phyloP scores from a whole-genome alignment of 1,140 invertebrate species.

The Centruroides vittatus region DNA sequence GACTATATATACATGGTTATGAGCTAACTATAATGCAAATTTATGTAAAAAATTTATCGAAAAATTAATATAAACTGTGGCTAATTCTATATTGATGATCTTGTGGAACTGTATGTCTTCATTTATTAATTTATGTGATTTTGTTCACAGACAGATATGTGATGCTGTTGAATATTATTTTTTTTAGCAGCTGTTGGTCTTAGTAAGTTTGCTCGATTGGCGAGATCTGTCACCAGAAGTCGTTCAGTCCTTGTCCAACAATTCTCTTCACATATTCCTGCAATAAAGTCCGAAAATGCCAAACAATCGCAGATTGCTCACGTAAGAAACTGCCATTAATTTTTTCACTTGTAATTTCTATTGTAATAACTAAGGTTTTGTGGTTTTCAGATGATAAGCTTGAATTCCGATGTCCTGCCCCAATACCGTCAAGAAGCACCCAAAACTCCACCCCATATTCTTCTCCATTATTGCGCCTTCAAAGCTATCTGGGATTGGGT shows the following conservation, averaged over 20 bases:
- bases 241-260: conserved; percentile 78
- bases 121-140: no score
- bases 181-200: conserved; percentile 81
- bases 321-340: conserved; percentile 43
- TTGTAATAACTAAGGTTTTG: no score
- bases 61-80: no score
- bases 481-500: conserved; percentile 99
- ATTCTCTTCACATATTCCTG: conserved; percentile 80
- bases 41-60: no score
- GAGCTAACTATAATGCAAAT: no score
- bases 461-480: conserved; percentile 95
- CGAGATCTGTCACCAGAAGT: conserved; percentile 87
- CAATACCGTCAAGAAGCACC: conserved; percentile 99
- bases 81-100: no score
- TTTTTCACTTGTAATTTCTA: no score
- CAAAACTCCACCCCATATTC: conserved; percentile 95
- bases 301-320: conserved; percentile 85
- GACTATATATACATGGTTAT: no score
- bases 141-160: no score
- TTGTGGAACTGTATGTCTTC: no score
- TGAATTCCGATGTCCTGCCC: conserved; percentile 93
- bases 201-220: conserved; percentile 95
- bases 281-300: conserved; percentile 58
- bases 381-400: conserved; percentile 73
- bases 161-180: conserved; percentile 22